Evolutionary conservation across 2,113 vertebrate genomes (phyloP), one percentile per base, ranked within the genome.

Genomic region (Podiceps cristatus): DNA sequence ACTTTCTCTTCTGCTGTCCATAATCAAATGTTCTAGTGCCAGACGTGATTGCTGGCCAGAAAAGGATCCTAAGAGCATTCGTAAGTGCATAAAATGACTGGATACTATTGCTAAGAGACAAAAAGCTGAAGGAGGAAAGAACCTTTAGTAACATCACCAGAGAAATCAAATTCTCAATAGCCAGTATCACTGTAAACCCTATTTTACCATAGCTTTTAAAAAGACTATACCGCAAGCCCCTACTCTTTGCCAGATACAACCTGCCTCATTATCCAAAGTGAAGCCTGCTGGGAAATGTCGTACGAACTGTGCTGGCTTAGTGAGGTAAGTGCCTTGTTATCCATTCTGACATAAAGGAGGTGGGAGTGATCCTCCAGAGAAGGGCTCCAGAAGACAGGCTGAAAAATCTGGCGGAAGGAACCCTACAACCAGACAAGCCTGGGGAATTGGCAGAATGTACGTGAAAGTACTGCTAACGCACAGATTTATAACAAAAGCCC

Each of bases 271-370:
- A 84, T 74, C 52, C 79, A 44, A 88, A 84, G 44, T 5, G 1
- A 86, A 95, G 55, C 68, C 88, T 91, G 52, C 47, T 91, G 91
- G 69, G 86, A 89, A 81, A 72, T n/a, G n/a, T 37, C 83, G 64
- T 47, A 81, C 47, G 71, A 95, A 83, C 49, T 91, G 72, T 86
- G 28, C 79, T 93, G 76, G 77, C 55, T 92, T 47, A 77, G 88
- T 92, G 79, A 92, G 86, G 83, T 93, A 95, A 91, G 88, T 89
- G 83, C 59, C 79, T 95, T 56, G 35, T 89, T 96, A 96, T 90
- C 90, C 76, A 72, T 71, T 81, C 60, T 95, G 88, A 95, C 91
- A 87, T 81, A 75, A 75, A 90, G 76, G 83, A 94, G 79, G 79
- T 95, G 90, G 96, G 64, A 96, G 64, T 15, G 37, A 95, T 85